Evolutionary conservation across 2,797 vertebrate species (phyloP).

Genomic region (Sardinella longiceps): DNA sequence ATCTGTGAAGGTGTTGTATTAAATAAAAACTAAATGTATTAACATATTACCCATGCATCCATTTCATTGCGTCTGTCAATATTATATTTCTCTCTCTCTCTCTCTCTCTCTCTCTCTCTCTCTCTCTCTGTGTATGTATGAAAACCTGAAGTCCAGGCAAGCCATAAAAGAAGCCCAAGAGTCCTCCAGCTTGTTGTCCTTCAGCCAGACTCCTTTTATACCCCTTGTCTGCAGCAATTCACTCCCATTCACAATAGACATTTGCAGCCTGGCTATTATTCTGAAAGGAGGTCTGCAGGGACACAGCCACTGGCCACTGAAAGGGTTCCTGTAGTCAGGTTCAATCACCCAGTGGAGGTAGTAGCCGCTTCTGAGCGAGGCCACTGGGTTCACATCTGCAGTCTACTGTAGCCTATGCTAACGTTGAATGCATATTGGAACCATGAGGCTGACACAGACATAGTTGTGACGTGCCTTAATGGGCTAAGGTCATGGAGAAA

Average conservation of each 20-base stretch:
- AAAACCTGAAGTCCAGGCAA: not conserved
- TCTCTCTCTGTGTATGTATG: not conserved
- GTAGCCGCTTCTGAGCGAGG: not conserved
- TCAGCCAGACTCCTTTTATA: conserved; percentile 42
- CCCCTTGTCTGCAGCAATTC: conserved; percentile 26
- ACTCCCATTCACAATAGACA: conserved; percentile 1
- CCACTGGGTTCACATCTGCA: not conserved
- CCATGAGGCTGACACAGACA: not conserved
- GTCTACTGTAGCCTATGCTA: too few species aligned
- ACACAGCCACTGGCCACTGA: conserved; percentile 2
- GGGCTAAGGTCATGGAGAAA: not conserved
- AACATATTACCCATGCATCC: not conserved
- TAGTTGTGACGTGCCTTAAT: not conserved
- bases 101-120: not conserved
- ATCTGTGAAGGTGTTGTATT: conserved; percentile 6
- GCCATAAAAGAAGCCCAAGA: not conserved
- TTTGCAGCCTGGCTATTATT: conserved; percentile 16
- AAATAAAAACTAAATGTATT: conserved; percentile 23
- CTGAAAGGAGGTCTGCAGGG: conserved; percentile 35
- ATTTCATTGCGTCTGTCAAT: not conserved
- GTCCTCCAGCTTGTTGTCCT: conserved; percentile 27
- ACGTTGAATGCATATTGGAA: not conserved
- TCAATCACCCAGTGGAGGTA: not conserved
- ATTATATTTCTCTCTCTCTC: not conserved
- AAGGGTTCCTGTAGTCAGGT: not conserved